Conservation (phyloP, 2,888 invertebrate species). For the Chalcosyrphus nemorum region DNA sequence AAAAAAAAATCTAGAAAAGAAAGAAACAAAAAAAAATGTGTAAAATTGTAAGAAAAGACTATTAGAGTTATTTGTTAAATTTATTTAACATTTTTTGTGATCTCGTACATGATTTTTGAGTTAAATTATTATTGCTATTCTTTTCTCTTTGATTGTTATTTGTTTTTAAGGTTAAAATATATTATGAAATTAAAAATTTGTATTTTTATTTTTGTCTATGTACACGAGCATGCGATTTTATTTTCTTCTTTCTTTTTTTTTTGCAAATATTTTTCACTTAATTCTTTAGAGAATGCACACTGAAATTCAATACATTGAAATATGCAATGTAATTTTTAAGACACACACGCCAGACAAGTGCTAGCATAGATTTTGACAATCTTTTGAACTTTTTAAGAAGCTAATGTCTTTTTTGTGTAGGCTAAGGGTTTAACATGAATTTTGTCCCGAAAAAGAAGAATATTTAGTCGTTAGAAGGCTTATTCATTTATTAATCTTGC, state of each 20-base stretch:
- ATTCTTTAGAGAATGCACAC: conserved; percentile 9
- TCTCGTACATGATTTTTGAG: conserved; percentile 48
- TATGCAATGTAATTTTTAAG: too few species aligned
- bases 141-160: conserved; percentile 39
- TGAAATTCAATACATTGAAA: background rate
- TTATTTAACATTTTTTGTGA: conserved; percentile 50
- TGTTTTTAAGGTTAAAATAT: conserved; percentile 32
- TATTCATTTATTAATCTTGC: too few species aligned
- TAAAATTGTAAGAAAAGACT: conserved; percentile 47
- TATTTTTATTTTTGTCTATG: too few species aligned
- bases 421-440: too few species aligned
- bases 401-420: too few species aligned
- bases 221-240: too few species aligned
- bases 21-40: background rate
- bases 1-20: background rate
- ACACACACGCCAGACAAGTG: too few species aligned
- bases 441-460: too few species aligned
- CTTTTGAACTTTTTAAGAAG: too few species aligned
- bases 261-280: background rate
- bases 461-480: too few species aligned
- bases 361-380: too few species aligned
- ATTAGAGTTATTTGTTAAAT: conserved; percentile 51
- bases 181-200: conserved; percentile 3
- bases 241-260: conserved; percentile 43
- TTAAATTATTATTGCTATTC: conserved; percentile 10